Evolutionary conservation across 2,113 vertebrate species (phyloP).

Genomic region (Trinectes maculatus): DNA sequence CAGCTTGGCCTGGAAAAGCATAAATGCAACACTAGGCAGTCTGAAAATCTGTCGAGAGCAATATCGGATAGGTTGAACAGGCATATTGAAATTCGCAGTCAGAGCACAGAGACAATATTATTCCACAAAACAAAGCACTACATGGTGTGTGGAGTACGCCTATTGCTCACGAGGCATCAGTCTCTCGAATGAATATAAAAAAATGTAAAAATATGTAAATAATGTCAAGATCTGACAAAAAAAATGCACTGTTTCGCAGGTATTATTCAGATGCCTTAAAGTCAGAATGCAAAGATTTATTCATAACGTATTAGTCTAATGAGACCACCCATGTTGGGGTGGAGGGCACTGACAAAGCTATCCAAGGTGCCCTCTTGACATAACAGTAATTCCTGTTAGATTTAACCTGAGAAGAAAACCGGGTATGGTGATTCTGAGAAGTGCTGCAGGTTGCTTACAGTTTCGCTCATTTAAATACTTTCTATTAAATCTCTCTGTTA

Average conservation of each 20-base stretch:
- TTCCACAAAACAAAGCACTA: conserved; percentile 21
- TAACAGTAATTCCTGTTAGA: conserved; percentile 33
- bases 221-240: conserved; percentile 44
- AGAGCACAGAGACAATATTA: conserved; percentile 10
- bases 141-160: conserved; percentile 30
- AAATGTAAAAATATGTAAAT: conserved; percentile 74
- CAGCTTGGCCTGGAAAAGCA: background rate
- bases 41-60: conserved; percentile 22
- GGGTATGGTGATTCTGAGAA: conserved; percentile 39
- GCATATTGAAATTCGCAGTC: conserved; percentile 47
- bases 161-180: conserved; percentile 21
- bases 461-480: conserved; percentile 68
- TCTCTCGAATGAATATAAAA: conserved; percentile 39
- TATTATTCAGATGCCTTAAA: conserved; percentile 25
- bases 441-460: conserved; percentile 46
- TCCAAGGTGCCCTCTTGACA: conserved; percentile 54
- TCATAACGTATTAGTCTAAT: conserved; percentile 48
- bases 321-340: conserved; percentile 1
- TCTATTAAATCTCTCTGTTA: too few species aligned
- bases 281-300: conserved; percentile 39
- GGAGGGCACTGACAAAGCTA: conserved; percentile 15
- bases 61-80: conserved; percentile 37
- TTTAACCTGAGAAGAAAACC: conserved; percentile 50
- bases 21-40: conserved; percentile 2
- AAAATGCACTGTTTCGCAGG: conserved; percentile 21